These are phyloP conservation scores for Cataglyphis albicans DNA, from an alignment of 2,888 invertebrate species.

Conservation along the genomic window DNA sequence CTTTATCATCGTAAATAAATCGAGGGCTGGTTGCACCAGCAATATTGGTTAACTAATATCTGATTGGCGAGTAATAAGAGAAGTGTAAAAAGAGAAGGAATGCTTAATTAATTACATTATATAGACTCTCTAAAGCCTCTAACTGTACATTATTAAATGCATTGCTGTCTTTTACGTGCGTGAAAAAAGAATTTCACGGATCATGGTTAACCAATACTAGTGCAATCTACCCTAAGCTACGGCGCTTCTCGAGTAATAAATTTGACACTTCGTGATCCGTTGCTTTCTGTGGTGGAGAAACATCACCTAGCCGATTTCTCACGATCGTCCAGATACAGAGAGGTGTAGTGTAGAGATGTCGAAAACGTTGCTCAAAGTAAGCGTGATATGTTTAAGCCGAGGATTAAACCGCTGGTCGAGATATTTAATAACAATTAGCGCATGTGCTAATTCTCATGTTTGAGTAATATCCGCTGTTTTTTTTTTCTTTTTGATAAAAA, in stretches of 20 bases:
- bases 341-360: constrained; percentile 49
- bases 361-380: constrained; percentile 38
- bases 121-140: not conserved
- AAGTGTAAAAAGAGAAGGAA: not conserved
- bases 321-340: constrained; percentile 38
- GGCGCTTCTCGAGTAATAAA: constrained; percentile 2
- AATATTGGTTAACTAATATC: constrained; percentile 2
- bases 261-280: not conserved
- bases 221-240: constrained; percentile 13
- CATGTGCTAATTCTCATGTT: not conserved
- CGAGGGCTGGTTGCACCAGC: constrained; percentile 3
- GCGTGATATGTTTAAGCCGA: constrained; percentile 46
- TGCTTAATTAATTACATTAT: constrained; percentile 17
- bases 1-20: constrained; percentile 4
- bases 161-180: not conserved
- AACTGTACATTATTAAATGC: constrained; percentile 6
- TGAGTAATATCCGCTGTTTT: constrained; percentile 8
- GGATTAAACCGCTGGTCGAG: constrained; percentile 42
- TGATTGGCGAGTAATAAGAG: not conserved
- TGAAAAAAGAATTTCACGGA: constrained; percentile 8
- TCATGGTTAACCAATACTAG: not conserved
- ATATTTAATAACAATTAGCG: constrained; percentile 17
- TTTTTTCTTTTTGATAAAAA: not conserved
- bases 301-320: constrained; percentile 21
- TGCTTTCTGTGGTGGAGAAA: constrained; percentile 23